Conservation (phyloP, 2,888 invertebrate species). For the Papilio demoleus region DNA sequence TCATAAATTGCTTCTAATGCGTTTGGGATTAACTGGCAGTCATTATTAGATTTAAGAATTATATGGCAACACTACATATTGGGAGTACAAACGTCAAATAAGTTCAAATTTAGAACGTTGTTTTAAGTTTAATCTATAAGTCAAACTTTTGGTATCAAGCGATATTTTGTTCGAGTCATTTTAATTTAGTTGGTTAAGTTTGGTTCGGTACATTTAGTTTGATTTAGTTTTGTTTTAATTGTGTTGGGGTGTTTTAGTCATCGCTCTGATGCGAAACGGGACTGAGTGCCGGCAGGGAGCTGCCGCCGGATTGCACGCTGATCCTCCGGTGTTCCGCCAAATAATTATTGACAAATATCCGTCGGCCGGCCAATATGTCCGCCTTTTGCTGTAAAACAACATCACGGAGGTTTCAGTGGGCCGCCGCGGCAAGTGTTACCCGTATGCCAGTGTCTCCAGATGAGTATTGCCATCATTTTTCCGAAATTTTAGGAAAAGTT, state of each 20-base stretch:
- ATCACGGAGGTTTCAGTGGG: conserved; percentile 72
- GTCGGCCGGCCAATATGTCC: conserved; percentile 83
- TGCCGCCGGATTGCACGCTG: conserved; percentile 82
- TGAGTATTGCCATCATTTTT: background rate
- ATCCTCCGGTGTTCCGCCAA: conserved; percentile 84
- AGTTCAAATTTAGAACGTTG: conserved; percentile 37
- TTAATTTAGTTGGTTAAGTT: conserved; percentile 41
- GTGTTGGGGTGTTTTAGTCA: conserved; percentile 61
- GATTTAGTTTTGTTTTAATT: background rate
- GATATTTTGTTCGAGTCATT: conserved; percentile 41
- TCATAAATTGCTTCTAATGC: conserved; percentile 52
- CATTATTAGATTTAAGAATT: conserved; percentile 51
- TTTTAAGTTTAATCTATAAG: conserved; percentile 1
- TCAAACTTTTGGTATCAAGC: background rate
- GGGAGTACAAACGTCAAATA: conserved; percentile 28
- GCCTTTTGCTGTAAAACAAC: conserved; percentile 84
- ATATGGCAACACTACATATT: conserved; percentile 41
- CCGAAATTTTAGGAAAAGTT: background rate
- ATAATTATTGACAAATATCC: conserved; percentile 85
- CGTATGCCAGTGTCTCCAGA: conserved; percentile 29
- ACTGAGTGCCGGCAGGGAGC: conserved; percentile 80
- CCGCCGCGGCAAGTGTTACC: conserved; percentile 51
- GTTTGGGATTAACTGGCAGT: conserved; percentile 51
- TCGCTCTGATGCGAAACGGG: conserved; percentile 82
- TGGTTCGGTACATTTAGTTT: conserved; percentile 27